Base-by-base conservation (phyloP, 2,888 invertebrate species). In the Lucinisca nassula region DNA sequence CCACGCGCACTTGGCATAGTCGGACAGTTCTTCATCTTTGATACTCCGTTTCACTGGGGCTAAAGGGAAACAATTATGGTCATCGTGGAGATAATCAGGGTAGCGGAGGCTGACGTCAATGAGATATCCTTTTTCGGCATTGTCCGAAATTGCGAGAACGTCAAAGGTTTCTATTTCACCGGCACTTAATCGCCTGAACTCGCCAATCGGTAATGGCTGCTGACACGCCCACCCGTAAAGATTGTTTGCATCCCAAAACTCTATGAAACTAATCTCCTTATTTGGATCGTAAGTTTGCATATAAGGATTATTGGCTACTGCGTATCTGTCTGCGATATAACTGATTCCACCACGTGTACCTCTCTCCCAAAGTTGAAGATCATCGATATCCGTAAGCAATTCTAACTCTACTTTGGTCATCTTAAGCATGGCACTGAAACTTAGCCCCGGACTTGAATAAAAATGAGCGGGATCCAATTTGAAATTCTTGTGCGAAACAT, bases 181-280 rank as follows among this genome's bases (percentile, higher is more conserved):
- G 10, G 89, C 74, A 49, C 73, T 75, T 40, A 90, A 79, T 83
- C 92, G 93, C 45, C 88, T 17, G 84, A 95, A 94, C 17, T 90
- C 87, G 24, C 85, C 85, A 67, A 78, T 79, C 24, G 95, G 94
- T 73, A 95, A 70, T 4, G 88, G 88, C 82, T 93, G 91, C 74
- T 72, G 67, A 92, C 95, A 92, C 38, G 92, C 92, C 37, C 35
- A 76, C 83, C 92, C 79, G 32, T 86, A 86, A 1, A 86, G 51
- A 32, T 83, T 86, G 27, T 82, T 86, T 0, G 58, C 49, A 72
- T 86, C 86, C 3, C 77, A 30, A 72, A 74, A 79, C 12, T 37
- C 37, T 14, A 86, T 21, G 38, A 79, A 79, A 21, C 85, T 85
- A 88, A 92, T 84, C 21, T 77, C 58, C 70, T 79, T 67, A 37